phyloP scores from a whole-genome alignment of 1,140 invertebrate genomes.

The Pantala flavescens region DNA sequence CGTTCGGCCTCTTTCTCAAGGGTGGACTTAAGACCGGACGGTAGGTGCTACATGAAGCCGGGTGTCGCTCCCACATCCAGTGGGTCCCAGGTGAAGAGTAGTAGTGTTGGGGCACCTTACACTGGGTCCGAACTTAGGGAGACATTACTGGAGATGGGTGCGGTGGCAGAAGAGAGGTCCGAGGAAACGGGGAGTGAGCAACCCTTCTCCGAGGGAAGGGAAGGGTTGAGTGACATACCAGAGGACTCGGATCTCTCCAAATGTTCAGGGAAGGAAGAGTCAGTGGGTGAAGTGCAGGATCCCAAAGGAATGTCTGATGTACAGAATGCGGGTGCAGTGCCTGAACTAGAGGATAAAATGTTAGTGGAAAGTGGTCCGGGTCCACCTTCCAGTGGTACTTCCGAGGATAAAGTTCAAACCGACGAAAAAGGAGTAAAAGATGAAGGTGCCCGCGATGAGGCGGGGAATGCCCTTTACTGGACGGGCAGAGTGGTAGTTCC shows the following conservation, averaged over 20 bases:
- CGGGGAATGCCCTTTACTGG: neutral
- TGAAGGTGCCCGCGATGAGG: neutral
- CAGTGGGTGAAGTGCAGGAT: too few relatives aligned
- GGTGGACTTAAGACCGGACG: neutral
- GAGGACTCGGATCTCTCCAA: neutral
- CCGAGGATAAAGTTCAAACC: neutral
- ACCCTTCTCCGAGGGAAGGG: neutral
- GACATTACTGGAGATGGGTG: neutral
- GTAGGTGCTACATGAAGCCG: neutral
- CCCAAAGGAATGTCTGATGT: too few relatives aligned
- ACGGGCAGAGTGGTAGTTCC: neutral
- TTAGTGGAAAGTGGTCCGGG: slow-evolving; percentile 3
- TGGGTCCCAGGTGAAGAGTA: neutral
- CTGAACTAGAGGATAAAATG: neutral
- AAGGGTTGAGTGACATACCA: neutral
- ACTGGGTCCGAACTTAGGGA: neutral
- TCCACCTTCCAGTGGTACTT: neutral
- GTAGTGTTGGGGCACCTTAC: neutral
- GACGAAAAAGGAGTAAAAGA: neutral
- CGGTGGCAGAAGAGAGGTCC: neutral
- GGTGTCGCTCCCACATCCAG: neutral
- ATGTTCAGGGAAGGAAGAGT: too few relatives aligned
- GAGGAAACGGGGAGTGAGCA: neutral
- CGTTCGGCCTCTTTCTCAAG: neutral
- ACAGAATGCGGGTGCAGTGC: too few relatives aligned